phyloP scores from a whole-genome alignment of 2,888 invertebrate genomes.

The Plebejus anna region DNA sequence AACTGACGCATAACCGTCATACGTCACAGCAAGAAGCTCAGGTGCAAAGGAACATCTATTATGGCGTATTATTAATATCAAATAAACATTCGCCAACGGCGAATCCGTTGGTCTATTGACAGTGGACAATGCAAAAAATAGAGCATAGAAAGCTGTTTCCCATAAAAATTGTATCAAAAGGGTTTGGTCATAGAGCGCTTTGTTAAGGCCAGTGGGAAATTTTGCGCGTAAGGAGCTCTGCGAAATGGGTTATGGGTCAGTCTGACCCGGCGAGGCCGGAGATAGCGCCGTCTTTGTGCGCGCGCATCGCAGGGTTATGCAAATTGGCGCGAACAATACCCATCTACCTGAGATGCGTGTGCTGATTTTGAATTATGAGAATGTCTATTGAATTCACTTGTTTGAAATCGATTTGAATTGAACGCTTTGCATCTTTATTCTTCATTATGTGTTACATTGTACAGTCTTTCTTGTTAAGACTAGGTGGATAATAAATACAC shows the following conservation, averaged over 20 bases:
- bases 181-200: slow-evolving; percentile 63
- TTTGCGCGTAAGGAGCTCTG: slow-evolving; percentile 59
- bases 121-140: slow-evolving; percentile 77
- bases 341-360: slow-evolving; percentile 48
- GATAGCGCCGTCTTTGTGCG: slow-evolving; percentile 56
- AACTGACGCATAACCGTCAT: slow-evolving; percentile 63
- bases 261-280: slow-evolving; percentile 49
- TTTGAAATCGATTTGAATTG: slow-evolving; percentile 26
- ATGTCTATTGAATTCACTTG: slow-evolving; percentile 34
- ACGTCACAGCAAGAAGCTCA: slow-evolving; percentile 47
- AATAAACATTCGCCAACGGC: slow-evolving; percentile 69
- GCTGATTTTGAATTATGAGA: slow-evolving; percentile 40
- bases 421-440: background rate
- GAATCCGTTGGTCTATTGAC: slow-evolving; percentile 57
- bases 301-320: slow-evolving; percentile 66
- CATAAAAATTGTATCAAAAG: slow-evolving; percentile 73
- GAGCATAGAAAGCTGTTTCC: slow-evolving; percentile 73
- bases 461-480: too few species aligned
- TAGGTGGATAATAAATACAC: too few species aligned
- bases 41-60: slow-evolving; percentile 54
- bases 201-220: slow-evolving; percentile 74
- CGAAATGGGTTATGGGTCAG: slow-evolving; percentile 76
- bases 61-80: slow-evolving; percentile 63
- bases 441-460: too few species aligned
- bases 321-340: slow-evolving; percentile 62